Conservation (phyloP, 2,113 vertebrate genomes). For the Cephalophus harveyi region DNA sequence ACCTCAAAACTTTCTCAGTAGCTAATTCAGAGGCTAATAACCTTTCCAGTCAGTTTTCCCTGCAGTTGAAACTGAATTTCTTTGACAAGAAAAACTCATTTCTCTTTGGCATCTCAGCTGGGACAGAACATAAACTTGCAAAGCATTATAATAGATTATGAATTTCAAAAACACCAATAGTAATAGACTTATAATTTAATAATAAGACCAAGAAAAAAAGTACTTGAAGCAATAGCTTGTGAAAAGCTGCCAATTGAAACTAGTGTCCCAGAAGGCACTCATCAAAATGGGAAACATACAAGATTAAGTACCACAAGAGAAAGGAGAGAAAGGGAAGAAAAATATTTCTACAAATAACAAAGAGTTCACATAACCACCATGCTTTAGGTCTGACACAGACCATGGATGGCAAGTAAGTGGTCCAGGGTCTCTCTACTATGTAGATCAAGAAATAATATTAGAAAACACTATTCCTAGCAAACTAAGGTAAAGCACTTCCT, state of each 20-base stretch:
- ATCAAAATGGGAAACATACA: not conserved
- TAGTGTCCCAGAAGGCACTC: not conserved
- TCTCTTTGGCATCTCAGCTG: constrained; percentile 40
- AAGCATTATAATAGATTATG: constrained; percentile 48
- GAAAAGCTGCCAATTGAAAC: not conserved
- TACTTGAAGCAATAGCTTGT: not conserved
- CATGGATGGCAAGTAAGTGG: not conserved
- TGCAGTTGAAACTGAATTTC: constrained; percentile 34
- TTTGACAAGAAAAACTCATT: constrained; percentile 42
- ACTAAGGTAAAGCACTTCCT: not conserved
- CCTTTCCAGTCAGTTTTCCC: constrained; percentile 5
- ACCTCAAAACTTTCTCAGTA: not conserved
- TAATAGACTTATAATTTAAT: constrained; percentile 41
- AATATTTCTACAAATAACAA: not conserved
- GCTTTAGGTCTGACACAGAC: not conserved
- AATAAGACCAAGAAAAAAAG: not conserved
- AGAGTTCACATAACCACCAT: not conserved
- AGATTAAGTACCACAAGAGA: not conserved
- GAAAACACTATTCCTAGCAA: not conserved
- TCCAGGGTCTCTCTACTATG: not conserved
- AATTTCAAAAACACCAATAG: constrained; percentile 26
- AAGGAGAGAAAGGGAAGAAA: not conserved
- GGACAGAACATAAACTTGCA: not conserved
- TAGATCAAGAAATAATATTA: not conserved
- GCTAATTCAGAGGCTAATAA: not conserved